Percentiles rank a stretch among this genome's conserved stretches.
phyloP scores from a whole-genome alignment of 2,888 invertebrate species.

The Drosophila ezoana region DNA sequence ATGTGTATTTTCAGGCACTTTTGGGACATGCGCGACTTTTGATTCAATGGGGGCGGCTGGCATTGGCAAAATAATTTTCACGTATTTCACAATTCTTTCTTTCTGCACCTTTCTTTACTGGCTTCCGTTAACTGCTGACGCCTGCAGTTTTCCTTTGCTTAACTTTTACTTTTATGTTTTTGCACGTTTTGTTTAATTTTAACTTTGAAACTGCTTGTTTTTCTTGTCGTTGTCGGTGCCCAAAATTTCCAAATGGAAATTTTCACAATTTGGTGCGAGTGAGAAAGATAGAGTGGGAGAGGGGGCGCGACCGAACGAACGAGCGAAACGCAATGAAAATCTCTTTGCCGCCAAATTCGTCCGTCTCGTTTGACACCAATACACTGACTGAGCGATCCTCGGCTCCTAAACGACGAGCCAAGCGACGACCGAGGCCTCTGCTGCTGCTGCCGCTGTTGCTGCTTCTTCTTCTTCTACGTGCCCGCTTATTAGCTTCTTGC shows the following conservation, averaged over 20 bases:
- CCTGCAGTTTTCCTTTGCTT: conserved; percentile 44
- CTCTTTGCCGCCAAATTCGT: conserved; percentile 76
- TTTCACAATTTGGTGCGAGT: conserved; percentile 64
- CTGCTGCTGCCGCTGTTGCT: conserved; percentile 37
- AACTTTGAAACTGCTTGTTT: conserved; percentile 48
- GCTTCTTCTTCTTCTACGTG: conserved; percentile 55
- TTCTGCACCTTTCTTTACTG: conserved; percentile 59
- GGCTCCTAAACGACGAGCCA: conserved; percentile 66
- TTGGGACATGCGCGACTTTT: conserved; percentile 39
- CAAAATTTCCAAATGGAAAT: conserved; percentile 72
- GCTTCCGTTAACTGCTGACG: conserved; percentile 36
- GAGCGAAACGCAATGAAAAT: conserved; percentile 56
- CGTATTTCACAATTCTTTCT: conserved; percentile 38
- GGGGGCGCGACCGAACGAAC: conserved; percentile 55
- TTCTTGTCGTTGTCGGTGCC: conserved; percentile 46
- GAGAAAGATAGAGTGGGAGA: conserved; percentile 45
- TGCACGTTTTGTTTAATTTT: conserved; percentile 55
- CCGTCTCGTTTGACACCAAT: conserved; percentile 79
- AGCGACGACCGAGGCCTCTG: conserved; percentile 63
- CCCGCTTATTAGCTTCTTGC: conserved; percentile 63
- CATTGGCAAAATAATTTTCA: conserved; percentile 38
- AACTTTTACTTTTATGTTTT: conserved; percentile 44
- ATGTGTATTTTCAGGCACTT: conserved; percentile 29
- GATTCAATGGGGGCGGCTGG: conserved; percentile 28
- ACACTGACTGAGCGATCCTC: conserved; percentile 80